Evolutionary conservation across 1,140 invertebrate genomes (phyloP).

Genomic region (Acromyrmex echinatior): DNA sequence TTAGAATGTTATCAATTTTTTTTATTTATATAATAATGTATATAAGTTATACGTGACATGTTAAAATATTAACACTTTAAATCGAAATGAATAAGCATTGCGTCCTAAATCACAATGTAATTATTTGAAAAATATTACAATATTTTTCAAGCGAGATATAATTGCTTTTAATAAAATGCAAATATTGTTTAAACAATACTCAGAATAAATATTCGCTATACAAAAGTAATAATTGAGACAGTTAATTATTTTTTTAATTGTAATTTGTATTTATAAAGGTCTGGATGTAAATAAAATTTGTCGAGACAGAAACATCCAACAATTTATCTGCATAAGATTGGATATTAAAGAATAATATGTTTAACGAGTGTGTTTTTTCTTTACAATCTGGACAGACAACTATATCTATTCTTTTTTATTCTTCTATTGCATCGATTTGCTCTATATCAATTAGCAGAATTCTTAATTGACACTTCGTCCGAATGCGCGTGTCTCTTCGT

Average conservation of each 20-base stretch:
- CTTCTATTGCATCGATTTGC: constrained; percentile 38
- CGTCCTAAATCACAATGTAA: too few species aligned
- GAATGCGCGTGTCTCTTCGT: constrained; percentile 47
- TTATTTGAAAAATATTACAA: neutral
- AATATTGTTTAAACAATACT: neutral
- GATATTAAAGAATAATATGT: neutral
- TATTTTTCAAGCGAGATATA: neutral
- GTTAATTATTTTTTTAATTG: constrained; percentile 2
- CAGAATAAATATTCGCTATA: neutral
- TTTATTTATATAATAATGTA: constrained; percentile 13
- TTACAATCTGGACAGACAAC: neutral
- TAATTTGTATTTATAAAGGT: neutral
- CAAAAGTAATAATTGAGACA: neutral
- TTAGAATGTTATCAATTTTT: neutral
- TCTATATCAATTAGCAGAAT: constrained; percentile 76
- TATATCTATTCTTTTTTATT: neutral
- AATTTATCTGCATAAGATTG: constrained; percentile 19
- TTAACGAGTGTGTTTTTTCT: neutral
- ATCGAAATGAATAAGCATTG: neutral
- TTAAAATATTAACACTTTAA: neutral
- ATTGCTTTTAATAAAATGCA: neutral
- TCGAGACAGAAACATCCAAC: neutral
- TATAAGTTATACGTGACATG: neutral
- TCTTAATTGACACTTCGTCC: constrained; percentile 75
- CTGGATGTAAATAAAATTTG: neutral